phyloP scores from a whole-genome alignment of 2,113 vertebrate species.

The Acrocephalus arundinaceus region DNA sequence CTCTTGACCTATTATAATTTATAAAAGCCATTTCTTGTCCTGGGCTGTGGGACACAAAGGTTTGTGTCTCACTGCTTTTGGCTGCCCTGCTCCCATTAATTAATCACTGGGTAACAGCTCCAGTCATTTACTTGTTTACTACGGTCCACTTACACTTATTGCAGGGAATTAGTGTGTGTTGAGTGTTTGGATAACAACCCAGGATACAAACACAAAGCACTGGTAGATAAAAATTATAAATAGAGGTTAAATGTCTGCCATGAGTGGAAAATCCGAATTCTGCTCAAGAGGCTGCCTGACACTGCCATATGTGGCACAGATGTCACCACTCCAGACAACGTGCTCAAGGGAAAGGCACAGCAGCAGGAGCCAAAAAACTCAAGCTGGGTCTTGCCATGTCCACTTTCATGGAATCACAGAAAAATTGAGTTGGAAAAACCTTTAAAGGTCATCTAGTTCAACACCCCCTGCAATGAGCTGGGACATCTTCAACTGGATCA shows the following conservation, averaged over 20 bases:
- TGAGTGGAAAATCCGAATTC: neutral
- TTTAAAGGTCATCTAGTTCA: neutral
- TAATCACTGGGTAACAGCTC: neutral
- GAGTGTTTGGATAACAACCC: neutral
- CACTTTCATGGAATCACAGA: neutral
- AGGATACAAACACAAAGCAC: neutral
- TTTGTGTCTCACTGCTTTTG: neutral
- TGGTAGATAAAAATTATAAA: slow-evolving; percentile 2
- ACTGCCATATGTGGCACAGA: neutral
- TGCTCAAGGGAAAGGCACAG: neutral
- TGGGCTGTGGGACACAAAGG: neutral
- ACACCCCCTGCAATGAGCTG: neutral
- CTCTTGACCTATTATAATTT: neutral
- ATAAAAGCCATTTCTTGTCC: neutral
- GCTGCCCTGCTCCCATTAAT: slow-evolving; percentile 3
- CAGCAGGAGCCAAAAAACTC: neutral
- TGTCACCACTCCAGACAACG: neutral
- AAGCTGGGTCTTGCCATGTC: neutral
- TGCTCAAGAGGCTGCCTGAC: neutral
- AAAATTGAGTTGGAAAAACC: neutral
- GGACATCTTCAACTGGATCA: neutral
- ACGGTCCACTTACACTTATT: neutral
- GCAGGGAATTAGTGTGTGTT: neutral
- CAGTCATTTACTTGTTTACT: slow-evolving; percentile 13
- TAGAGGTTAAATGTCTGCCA: neutral